Conservation (phyloP, 2,797 vertebrate genomes). For the Craterocephalus amniculus region DNA sequence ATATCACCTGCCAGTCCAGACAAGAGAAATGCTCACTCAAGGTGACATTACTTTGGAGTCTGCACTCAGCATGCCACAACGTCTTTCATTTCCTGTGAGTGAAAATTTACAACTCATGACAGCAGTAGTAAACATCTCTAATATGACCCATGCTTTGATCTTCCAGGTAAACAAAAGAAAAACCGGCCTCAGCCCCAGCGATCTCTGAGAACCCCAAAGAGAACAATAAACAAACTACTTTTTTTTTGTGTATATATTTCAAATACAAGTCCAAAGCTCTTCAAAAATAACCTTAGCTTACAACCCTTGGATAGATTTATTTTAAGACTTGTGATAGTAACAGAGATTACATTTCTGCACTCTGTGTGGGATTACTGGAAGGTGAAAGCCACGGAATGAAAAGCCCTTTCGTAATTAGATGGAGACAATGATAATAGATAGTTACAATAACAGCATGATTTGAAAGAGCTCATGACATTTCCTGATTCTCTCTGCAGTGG, state of each 20-base stretch:
- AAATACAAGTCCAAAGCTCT: conserved; percentile 35
- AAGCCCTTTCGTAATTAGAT: conserved; percentile 60
- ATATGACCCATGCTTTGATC: conserved; percentile 72
- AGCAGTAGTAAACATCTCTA: conserved; percentile 76
- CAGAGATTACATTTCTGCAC: conserved; percentile 36
- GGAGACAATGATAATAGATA: conserved; percentile 56
- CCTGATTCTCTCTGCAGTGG: conserved; percentile 58
- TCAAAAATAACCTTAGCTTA: conserved; percentile 34
- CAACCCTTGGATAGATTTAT: conserved; percentile 24
- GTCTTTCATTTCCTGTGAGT: conserved; percentile 76
- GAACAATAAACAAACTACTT: conserved; percentile 64
- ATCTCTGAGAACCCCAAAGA: conserved; percentile 59
- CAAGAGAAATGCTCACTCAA: conserved; percentile 76
- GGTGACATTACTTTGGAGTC: conserved; percentile 79
- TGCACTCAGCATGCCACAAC: conserved; percentile 68
- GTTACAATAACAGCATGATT: conserved; percentile 54
- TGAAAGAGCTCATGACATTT: conserved; percentile 62
- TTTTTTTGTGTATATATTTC: conserved; percentile 42
- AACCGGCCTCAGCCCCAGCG: conserved; percentile 47
- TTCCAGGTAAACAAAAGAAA: conserved; percentile 66
- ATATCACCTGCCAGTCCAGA: conserved; percentile 82
- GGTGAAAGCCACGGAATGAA: conserved; percentile 46
- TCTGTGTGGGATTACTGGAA: conserved; percentile 51
- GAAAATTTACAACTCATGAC: conserved; percentile 79
- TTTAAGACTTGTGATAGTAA: conserved; percentile 35